Evolutionary conservation across 1,140 invertebrate species (phyloP).

Genomic region (Papilio polyxenes): DNA sequence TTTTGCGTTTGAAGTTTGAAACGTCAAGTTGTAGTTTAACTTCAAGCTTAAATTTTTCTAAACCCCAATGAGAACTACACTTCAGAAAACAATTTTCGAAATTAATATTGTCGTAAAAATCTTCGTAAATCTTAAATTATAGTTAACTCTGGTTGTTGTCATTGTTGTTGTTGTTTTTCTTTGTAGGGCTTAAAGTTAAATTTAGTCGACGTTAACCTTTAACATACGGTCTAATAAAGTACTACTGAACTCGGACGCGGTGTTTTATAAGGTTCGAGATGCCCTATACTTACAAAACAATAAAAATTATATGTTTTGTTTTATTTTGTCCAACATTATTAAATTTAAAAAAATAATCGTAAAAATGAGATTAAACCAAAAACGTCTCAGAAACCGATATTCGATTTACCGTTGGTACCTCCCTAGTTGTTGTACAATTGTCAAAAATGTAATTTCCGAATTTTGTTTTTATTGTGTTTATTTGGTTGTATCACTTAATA

Average conservation of each 20-base stretch:
- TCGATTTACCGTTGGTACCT: not conserved
- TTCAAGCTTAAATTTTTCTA: not conserved
- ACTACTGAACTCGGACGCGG: not conserved
- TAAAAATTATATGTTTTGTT: not conserved
- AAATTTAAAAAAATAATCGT: not conserved
- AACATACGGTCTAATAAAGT: too few relatives aligned
- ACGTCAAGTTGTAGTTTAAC: conserved; percentile 24
- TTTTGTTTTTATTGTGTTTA: conserved; percentile 27
- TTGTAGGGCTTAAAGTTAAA: too few relatives aligned
- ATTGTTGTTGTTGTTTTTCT: too few relatives aligned
- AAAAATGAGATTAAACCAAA: not conserved
- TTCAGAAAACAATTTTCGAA: too few relatives aligned
- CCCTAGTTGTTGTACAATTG: conserved; percentile 37
- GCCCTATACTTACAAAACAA: not conserved
- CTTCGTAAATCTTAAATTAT: too few relatives aligned
- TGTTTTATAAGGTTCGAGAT: not conserved
- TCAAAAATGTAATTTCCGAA: conserved; percentile 35
- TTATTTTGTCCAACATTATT: not conserved
- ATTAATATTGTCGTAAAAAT: too few relatives aligned
- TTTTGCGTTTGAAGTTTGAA: conserved; percentile 26
- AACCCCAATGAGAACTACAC: too few relatives aligned
- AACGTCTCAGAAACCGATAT: conserved; percentile 24
- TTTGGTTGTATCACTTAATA: not conserved
- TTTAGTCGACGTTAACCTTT: too few relatives aligned
- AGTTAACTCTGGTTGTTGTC: too few relatives aligned